These are phyloP conservation scores for Narcine bancroftii DNA, from an alignment of 2,113 vertebrate genomes.

Conservation along the genomic window DNA sequence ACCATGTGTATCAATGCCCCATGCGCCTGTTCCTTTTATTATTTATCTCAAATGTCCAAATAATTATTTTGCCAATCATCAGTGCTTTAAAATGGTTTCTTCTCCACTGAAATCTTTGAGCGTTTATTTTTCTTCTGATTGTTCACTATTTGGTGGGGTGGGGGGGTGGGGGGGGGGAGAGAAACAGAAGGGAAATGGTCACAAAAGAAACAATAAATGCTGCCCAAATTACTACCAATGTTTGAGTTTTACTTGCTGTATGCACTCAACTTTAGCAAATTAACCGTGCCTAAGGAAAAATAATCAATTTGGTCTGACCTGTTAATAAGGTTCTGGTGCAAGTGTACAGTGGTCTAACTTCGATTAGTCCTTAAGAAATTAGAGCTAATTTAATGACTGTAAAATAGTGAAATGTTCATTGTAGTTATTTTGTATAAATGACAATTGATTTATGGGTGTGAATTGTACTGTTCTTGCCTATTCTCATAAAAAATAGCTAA, in stretches of 20 bases:
- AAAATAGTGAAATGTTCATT: constrained; percentile 59
- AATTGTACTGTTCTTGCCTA: constrained; percentile 41
- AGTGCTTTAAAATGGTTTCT: not conserved
- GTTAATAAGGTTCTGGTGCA: constrained; percentile 48
- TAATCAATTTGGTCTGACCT: constrained; percentile 37
- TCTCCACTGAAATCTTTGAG: not conserved
- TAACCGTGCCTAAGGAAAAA: constrained; percentile 23
- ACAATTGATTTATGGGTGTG: constrained; percentile 43
- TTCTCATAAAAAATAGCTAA: constrained; percentile 38
- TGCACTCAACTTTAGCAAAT: not conserved
- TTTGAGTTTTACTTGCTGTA: not conserved
- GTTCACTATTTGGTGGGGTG: too few species aligned
- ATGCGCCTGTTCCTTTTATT: not conserved
- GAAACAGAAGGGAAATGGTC: not conserved
- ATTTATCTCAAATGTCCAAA: too few species aligned
- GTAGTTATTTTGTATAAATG: constrained; percentile 56
- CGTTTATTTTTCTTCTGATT: not conserved
- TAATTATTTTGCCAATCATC: not conserved
- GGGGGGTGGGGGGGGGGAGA: too few species aligned
- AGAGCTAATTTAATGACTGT: constrained; percentile 59
- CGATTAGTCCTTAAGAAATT: constrained; percentile 51
- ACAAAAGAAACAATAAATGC: not conserved
- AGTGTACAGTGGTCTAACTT: constrained; percentile 57
- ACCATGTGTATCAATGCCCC: not conserved
- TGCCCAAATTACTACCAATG: not conserved